A percentile compares a stretch with the other conserved stretches of the same genome.
phyloP scores from a whole-genome alignment of 2,113 vertebrate species.

The Cervus canadensis region DNA sequence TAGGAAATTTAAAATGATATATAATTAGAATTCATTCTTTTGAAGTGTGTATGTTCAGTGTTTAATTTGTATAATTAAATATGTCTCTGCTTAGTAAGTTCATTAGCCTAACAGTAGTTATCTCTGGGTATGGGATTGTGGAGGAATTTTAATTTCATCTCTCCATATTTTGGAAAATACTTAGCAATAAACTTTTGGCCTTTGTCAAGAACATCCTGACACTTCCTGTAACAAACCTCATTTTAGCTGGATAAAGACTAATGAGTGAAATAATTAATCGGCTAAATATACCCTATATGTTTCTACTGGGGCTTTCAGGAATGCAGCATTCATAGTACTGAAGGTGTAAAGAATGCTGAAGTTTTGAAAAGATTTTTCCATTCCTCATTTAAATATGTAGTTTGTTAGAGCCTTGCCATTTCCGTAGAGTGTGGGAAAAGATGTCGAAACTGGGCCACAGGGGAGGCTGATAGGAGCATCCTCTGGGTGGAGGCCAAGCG shows the following conservation, averaged over 20 bases:
- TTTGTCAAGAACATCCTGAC: neutral
- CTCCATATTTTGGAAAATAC: neutral
- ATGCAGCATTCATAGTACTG: neutral
- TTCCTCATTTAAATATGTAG: neutral
- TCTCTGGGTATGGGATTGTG: neutral
- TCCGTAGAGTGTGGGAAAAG: constrained; percentile 36
- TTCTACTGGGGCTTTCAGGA: neutral
- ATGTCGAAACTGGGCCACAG: neutral
- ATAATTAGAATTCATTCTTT: neutral
- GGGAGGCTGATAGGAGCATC: neutral
- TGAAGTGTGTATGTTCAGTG: neutral
- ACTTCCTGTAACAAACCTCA: neutral
- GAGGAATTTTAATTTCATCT: neutral
- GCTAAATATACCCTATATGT: neutral
- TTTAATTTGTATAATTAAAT: neutral
- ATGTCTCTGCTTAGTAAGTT: neutral
- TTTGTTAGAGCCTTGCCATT: neutral
- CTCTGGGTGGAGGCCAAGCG: neutral
- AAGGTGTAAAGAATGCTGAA: neutral
- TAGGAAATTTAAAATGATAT: neutral
- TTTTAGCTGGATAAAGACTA: neutral
- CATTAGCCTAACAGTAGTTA: neutral
- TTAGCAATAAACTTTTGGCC: neutral
- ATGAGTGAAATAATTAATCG: neutral
- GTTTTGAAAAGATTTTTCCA: constrained; percentile 4